phyloP scores from a whole-genome alignment of 2,888 invertebrate genomes.

The Mechanitis messenoides region DNA sequence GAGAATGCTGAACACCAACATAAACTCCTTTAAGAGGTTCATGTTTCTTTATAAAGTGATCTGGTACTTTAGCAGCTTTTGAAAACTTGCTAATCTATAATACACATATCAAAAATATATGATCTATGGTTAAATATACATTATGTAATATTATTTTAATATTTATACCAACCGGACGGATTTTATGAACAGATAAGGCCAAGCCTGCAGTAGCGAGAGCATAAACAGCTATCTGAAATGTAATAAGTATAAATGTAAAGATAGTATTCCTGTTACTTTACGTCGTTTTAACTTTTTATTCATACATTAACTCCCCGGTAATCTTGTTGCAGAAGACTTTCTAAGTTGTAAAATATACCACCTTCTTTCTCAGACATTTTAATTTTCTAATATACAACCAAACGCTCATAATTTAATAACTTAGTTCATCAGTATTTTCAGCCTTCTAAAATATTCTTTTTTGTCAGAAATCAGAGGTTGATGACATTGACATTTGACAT shows the following conservation, averaged over 20 bases:
- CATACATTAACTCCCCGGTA: constrained; percentile 70
- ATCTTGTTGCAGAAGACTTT: constrained; percentile 59
- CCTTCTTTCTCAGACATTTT: constrained; percentile 57
- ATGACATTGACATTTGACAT: constrained; percentile 22
- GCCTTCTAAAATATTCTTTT: constrained; percentile 31
- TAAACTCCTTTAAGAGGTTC: constrained; percentile 71
- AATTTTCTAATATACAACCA: constrained; percentile 33
- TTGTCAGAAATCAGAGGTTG: constrained; percentile 11
- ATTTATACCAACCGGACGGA: constrained; percentile 74
- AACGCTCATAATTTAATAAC: constrained; percentile 49
- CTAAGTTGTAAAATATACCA: constrained; percentile 51
- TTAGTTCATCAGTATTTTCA: constrained; percentile 62
- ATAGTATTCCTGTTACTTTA: constrained; percentile 12
- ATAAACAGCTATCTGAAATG: constrained; percentile 76
- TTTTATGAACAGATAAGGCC: constrained; percentile 74
- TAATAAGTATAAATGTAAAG: constrained; percentile 27
- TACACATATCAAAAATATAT: constrained; percentile 34
- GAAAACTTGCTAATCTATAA: constrained; percentile 78
- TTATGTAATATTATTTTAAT: background rate
- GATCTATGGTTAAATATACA: background rate
- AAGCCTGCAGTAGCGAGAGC: constrained; percentile 75
- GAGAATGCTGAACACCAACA: constrained; percentile 70
- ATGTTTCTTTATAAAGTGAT: constrained; percentile 72
- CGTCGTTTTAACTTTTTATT: constrained; percentile 25
- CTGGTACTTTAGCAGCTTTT: constrained; percentile 75